Base-by-base conservation (phyloP, 2,888 invertebrate species). In the Callimorpha dominula region DNA sequence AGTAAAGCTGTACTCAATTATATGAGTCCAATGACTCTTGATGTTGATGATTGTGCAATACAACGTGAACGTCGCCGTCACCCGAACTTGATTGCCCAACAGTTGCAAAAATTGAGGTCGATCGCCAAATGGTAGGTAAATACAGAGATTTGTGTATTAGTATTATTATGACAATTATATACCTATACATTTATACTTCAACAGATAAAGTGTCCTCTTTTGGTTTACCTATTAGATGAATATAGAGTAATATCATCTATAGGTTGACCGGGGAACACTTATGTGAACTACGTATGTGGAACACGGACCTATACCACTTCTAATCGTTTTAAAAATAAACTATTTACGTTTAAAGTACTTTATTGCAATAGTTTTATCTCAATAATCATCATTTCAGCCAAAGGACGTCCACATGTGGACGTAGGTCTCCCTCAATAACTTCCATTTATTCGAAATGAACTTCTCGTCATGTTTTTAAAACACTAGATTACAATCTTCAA, bases 41-140 rank as follows among this genome's bases (percentile, higher is more conserved):
- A 75, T 75, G 79, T 74, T 81, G 80, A 76, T 52, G 74, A 88
- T 90, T 90, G 85, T 88, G 92, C 92, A 91, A 90, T 81, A 74
- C 72, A 78, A 85, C 86, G 77, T 86, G 84, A 77, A 83, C 85
- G 84, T 84, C 86, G 85, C 80, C 81, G 84, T 78, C 75, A 75
- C 66, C 72, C 65, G 75, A 57, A 75, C 71, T 72, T 75, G 87
- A 92, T 94, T 94, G 92, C 93, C 81, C 89, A 94, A 94, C 79
- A 88, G 79, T 91, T 88, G 85, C 86, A 71, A 78, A 77, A 82
- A 91, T 85, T 81, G 90, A 91, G 94, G 94, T 92, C 93, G 89
- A 68, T n/a, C 65, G 63, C 60, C 50, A 69, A 64, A 14, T 65
- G 74, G 72, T 77, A 77, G 42, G 62, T 66, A 62, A 73, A 15